Conservation (phyloP, 2,113 vertebrate genomes). For the Cichladusa arquata region DNA sequence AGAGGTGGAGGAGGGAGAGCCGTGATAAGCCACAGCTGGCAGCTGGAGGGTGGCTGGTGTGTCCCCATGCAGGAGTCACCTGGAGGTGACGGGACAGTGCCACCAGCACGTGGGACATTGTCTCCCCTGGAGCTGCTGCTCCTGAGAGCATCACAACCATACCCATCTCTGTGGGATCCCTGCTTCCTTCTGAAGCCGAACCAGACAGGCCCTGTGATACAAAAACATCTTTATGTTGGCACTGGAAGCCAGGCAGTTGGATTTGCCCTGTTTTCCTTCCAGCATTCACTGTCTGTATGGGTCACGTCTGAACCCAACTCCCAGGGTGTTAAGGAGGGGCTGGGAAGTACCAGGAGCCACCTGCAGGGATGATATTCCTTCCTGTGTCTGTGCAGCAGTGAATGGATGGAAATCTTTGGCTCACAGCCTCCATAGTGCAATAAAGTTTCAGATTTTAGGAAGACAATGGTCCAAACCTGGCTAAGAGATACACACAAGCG, state of each 20-base stretch:
- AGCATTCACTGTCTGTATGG: background rate
- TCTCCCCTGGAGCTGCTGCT: background rate
- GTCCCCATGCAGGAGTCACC: background rate
- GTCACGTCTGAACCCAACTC: fast-evolving
- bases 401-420: background rate
- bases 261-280: background rate
- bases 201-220: background rate
- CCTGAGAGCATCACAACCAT: background rate
- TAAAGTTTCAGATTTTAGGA: background rate
- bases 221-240: background rate
- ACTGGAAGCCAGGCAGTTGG: background rate
- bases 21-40: background rate
- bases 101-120: background rate
- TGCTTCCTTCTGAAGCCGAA: background rate
- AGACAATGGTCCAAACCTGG: background rate
- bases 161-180: background rate
- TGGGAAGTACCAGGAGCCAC: background rate
- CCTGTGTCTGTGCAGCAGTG: background rate
- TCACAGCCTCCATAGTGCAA: background rate
- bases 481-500: fast-evolving
- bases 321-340: background rate
- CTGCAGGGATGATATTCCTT: background rate
- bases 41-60: fast-evolving
- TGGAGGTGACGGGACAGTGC: background rate
- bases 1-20: background rate